These are phyloP conservation scores for Adoxophyes honmai DNA, from an alignment of 1,140 invertebrate species.

Conservation along the genomic window DNA sequence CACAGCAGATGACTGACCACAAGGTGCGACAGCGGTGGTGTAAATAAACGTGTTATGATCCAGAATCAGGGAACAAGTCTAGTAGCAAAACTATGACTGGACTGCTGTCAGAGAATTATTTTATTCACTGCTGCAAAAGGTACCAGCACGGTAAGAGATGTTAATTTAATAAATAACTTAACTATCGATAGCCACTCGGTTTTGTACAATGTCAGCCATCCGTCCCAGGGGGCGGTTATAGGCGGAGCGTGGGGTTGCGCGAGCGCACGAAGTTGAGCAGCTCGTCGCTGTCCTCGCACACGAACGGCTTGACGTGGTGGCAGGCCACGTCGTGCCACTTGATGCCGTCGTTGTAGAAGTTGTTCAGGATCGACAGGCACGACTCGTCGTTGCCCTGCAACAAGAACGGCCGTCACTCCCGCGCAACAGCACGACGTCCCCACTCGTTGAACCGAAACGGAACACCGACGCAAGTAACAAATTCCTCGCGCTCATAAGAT, in stretches of 20 bases:
- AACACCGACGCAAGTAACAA: slow-evolving; percentile 2
- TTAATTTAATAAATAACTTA: slow-evolving; percentile 70
- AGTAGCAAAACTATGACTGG: not conserved
- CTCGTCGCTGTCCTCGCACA: slow-evolving; percentile 95
- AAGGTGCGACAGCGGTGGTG: slow-evolving; percentile 14
- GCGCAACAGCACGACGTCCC: slow-evolving; percentile 14
- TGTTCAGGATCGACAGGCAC: slow-evolving; percentile 92
- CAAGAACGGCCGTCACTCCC: slow-evolving; percentile 2
- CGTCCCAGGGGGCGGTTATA: slow-evolving; percentile 77
- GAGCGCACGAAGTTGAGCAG: slow-evolving; percentile 93
- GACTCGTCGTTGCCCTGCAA: slow-evolving; percentile 91
- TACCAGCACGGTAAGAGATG: slow-evolving; percentile 26
- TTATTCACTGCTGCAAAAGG: slow-evolving; percentile 16
- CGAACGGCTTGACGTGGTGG: slow-evolving; percentile 94
- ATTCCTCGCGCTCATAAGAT: slow-evolving; percentile 10
- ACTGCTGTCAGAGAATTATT: slow-evolving; percentile 19
- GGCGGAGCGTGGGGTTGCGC: slow-evolving; percentile 88
- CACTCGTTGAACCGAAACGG: slow-evolving; percentile 7
- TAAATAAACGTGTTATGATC: not conserved
- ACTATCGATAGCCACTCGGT: slow-evolving; percentile 54
- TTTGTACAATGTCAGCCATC: slow-evolving; percentile 70
- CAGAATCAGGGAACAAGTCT: not conserved
- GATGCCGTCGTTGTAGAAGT: slow-evolving; percentile 94
- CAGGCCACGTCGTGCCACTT: slow-evolving; percentile 96
- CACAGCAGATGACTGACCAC: slow-evolving; percentile 47